Evolutionary conservation across 2,888 invertebrate genomes (phyloP).

Genomic region (Exocentrus adspersus): DNA sequence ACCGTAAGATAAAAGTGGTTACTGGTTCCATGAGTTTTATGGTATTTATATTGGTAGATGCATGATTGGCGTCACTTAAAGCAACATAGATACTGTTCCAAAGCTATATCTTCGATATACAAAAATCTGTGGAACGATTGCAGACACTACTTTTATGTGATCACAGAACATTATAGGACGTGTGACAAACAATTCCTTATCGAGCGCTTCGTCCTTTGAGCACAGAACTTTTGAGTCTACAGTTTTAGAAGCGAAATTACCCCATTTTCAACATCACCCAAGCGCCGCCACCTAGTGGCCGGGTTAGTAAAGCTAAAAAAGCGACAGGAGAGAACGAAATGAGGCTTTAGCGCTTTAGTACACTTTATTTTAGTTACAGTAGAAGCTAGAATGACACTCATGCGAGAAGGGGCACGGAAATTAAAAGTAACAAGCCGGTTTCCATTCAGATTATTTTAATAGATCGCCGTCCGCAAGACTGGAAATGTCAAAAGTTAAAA

Average conservation of each 20-base stretch:
- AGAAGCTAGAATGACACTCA: background rate
- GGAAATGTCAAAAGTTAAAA: background rate
- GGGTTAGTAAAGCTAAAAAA: background rate
- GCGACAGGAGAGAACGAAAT: background rate
- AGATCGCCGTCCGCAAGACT: slow-evolving; percentile 4
- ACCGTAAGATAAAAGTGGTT: too few relatives aligned
- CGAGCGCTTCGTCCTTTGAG: too few relatives aligned
- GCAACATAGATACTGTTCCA: too few relatives aligned
- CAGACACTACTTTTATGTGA: too few relatives aligned
- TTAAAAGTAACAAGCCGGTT: slow-evolving; percentile 15
- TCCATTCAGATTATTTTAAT: slow-evolving; percentile 11
- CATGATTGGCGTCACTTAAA: slow-evolving; percentile 1
- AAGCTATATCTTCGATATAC: too few relatives aligned
- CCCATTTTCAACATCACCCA: background rate
- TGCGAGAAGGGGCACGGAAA: slow-evolving; percentile 10
- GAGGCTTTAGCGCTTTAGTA: too few relatives aligned
- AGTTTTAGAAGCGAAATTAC: too few relatives aligned
- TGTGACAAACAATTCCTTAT: too few relatives aligned
- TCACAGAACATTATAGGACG: too few relatives aligned
- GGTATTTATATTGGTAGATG: slow-evolving; percentile 7
- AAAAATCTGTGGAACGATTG: too few relatives aligned
- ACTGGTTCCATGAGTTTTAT: too few relatives aligned
- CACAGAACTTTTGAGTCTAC: too few relatives aligned
- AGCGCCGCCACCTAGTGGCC: background rate
- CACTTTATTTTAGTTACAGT: background rate